Percentiles rank a stretch among this genome's conserved stretches.
These are phyloP conservation scores for Stegastes partitus DNA, from an alignment of 2,113 vertebrate species.

Conservation along the genomic window DNA sequence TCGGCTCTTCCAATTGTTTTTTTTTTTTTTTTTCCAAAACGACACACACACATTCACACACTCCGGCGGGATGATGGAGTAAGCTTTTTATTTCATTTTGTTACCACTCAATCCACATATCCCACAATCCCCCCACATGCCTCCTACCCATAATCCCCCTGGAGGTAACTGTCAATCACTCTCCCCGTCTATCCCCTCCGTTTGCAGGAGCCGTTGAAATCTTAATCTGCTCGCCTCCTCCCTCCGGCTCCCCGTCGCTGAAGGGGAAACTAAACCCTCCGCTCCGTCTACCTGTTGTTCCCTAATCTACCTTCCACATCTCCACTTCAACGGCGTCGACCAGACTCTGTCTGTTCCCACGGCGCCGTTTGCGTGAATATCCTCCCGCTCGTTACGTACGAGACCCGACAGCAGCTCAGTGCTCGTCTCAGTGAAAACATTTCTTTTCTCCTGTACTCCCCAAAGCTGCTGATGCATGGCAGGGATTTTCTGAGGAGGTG, in stretches of 20 bases:
- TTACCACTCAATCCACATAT: constrained; percentile 39
- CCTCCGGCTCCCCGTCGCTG: neutral
- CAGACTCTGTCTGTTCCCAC: neutral
- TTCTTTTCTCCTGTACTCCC: neutral
- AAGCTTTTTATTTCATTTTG: constrained; percentile 39
- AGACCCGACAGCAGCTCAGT: no score
- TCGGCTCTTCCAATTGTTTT: neutral
- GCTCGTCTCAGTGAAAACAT: no score
- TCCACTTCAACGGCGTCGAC: neutral
- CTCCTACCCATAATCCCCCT: constrained; percentile 29
- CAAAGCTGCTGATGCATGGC: neutral
- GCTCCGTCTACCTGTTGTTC: constrained; percentile 11
- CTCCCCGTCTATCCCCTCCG: neutral
- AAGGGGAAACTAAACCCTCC: constrained; percentile 1
- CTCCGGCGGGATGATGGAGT: neutral
- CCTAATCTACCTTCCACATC: constrained; percentile 8
- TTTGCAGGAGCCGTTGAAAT: constrained; percentile 31
- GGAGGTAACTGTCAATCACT: constrained; percentile 25
- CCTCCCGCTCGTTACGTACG: neutral
- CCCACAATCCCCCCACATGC: constrained; percentile 26
- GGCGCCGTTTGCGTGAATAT: neutral
- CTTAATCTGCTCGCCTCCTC: constrained; percentile 29
- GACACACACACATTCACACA: neutral
- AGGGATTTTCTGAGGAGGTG: neutral
- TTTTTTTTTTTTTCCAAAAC: no score